phyloP scores from a whole-genome alignment of 30 jellyfish, hydroid and myxozoan genomes.

The Pelagia noctiluca region DNA sequence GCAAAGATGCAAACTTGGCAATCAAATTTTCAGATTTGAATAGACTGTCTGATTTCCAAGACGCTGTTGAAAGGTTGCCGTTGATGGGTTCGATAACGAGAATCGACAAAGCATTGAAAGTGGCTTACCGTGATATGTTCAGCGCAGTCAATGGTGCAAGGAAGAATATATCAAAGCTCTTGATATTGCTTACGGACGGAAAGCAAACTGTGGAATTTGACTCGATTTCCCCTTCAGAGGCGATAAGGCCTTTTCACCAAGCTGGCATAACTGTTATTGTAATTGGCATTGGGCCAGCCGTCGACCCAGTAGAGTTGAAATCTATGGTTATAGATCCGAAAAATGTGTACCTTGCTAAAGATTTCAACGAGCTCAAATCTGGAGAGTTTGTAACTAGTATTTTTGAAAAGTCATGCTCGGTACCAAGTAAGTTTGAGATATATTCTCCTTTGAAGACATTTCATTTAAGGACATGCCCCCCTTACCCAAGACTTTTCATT shows the following conservation, averaged over 20 bases:
- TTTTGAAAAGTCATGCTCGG: slow-evolving; percentile 56
- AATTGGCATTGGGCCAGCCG: slow-evolving; percentile 89
- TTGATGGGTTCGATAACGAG: slow-evolving; percentile 63
- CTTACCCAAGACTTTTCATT: too few species aligned
- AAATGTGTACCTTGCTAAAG: slow-evolving; percentile 45
- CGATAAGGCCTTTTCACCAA: slow-evolving; percentile 70
- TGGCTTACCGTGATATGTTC: slow-evolving; percentile 70
- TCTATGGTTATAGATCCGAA: slow-evolving; percentile 51
- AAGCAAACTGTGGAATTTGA: slow-evolving; percentile 77
- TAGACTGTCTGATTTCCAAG: slow-evolving; percentile 10
- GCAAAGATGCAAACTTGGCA: slow-evolving; percentile 36
- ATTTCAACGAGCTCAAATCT: slow-evolving; percentile 62
- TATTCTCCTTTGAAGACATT: too few species aligned
- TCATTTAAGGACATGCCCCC: too few species aligned
- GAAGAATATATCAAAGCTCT: slow-evolving; percentile 61
- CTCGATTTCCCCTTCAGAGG: slow-evolving; percentile 76
- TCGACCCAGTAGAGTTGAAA: slow-evolving; percentile 46
- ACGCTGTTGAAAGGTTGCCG: slow-evolving; percentile 54
- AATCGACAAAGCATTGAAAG: slow-evolving; percentile 68
- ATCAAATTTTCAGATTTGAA: slow-evolving; percentile 42
- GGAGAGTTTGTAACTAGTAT: slow-evolving; percentile 38
- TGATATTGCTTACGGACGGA: slow-evolving; percentile 91
- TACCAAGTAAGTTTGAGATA: slow-evolving; percentile 52
- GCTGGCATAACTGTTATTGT: slow-evolving; percentile 60
- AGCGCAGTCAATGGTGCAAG: slow-evolving; percentile 41